Evolutionary conservation across 2,113 vertebrate genomes (phyloP).

Genomic region (Sus scrofa): T2T-Sscrofa CM000824.6:128406501-128407000

Average conservation of each 20-base stretch:
- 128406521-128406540: neutral
- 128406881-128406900: neutral
- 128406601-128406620: neutral
- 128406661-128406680: slow-evolving; percentile 27
- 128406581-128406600: neutral
- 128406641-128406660: neutral
- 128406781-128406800: slow-evolving; percentile 36
- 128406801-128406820: neutral
- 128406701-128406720: slow-evolving; percentile 47
- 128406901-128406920: neutral
- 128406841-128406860: neutral
- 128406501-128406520: neutral
- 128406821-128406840: neutral
- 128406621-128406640: neutral
- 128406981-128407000: neutral
- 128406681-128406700: slow-evolving; percentile 6
- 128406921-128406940: neutral
- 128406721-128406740: slow-evolving; percentile 15
- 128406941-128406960: neutral
- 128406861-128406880: neutral
- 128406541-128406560: neutral
- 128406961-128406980: neutral
- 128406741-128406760: neutral
- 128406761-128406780: neutral
- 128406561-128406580: neutral